phyloP scores from a whole-genome alignment of 2,797 vertebrate genomes.

The Lates japonicus region DNA sequence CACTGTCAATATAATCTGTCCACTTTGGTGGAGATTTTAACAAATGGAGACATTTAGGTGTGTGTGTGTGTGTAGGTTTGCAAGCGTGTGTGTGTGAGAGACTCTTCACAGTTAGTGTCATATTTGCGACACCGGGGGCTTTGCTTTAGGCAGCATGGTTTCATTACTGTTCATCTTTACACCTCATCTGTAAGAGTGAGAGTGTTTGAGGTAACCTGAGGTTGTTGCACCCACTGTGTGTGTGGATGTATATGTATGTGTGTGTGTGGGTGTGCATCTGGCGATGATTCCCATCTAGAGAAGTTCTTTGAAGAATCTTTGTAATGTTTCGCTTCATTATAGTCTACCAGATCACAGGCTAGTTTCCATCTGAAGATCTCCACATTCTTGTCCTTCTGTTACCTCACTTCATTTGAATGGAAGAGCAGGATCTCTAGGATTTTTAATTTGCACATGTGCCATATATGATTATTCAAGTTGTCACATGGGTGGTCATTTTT shows the following conservation, averaged over 20 bases:
- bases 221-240: neutral
- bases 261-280: neutral
- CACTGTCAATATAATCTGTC: neutral
- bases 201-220: conserved; percentile 40
- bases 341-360: conserved; percentile 32
- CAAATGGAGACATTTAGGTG: neutral
- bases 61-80: neutral
- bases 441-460: neutral
- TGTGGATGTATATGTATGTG: conserved; percentile 1
- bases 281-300: conserved; percentile 36
- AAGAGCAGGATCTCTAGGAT: neutral
- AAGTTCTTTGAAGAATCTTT: conserved; percentile 57
- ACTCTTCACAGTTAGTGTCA: conserved; percentile 8
- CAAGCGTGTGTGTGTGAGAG: neutral
- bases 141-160: conserved; percentile 42
- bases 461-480: neutral
- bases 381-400: conserved; percentile 3
- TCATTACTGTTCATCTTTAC: conserved; percentile 45
- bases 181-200: conserved; percentile 26
- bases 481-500: neutral
- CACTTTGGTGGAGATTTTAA: conserved; percentile 1
- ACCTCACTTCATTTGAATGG: neutral
- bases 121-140: conserved; percentile 42
- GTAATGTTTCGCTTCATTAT: conserved; percentile 40
- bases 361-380: conserved; percentile 6